Evolutionary conservation across 2,113 vertebrate species (phyloP).

Genomic region (Merops nubicus): DNA sequence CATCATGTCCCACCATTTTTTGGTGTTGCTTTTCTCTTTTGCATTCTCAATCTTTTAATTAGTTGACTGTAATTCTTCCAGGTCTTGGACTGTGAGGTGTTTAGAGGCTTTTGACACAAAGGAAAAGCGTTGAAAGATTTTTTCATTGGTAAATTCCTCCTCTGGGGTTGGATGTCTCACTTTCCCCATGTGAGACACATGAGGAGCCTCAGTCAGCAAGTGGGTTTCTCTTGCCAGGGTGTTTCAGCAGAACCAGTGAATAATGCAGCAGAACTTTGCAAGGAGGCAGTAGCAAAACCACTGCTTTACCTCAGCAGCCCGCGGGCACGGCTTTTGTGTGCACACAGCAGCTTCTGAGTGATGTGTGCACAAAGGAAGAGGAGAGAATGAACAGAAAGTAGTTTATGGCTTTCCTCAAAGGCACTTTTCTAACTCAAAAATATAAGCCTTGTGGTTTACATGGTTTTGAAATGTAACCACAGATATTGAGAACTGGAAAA

Average conservation of each 20-base stretch:
- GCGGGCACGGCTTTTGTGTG: neutral
- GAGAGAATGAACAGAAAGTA: constrained; percentile 14
- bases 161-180: neutral
- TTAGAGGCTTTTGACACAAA: neutral
- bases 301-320: neutral
- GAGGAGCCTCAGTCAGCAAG: neutral
- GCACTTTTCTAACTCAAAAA: constrained; percentile 35
- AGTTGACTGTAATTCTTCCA: neutral
- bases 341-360: neutral
- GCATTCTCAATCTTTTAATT: neutral
- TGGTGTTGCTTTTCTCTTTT: neutral
- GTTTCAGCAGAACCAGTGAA: neutral
- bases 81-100: neutral
- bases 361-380: neutral
- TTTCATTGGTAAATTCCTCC: neutral
- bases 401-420: constrained; percentile 52
- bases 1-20: neutral
- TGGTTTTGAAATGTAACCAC: constrained; percentile 59
- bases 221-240: neutral
- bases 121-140: neutral
- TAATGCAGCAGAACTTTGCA: neutral
- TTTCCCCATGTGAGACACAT: neutral
- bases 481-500: constrained; percentile 30
- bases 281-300: neutral
- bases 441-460: constrained; percentile 49